Conservation (phyloP, 2,113 vertebrate species). For the Syngnathus scovelli region DNA sequence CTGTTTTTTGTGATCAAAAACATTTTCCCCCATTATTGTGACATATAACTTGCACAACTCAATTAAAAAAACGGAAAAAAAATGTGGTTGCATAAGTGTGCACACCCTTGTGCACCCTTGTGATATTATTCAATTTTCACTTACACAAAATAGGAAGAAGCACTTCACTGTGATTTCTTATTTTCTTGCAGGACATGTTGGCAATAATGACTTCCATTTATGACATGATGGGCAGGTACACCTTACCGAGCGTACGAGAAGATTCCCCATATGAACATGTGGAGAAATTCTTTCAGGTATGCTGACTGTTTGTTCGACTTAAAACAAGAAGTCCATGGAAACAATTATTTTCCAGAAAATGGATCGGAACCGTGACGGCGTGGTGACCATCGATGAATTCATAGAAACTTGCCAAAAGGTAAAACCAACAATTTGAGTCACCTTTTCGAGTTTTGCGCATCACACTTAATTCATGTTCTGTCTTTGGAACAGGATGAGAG, state of each 20-base stretch:
- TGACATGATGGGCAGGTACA: conserved; percentile 93
- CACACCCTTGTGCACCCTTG: too few relatives aligned
- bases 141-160: too few relatives aligned
- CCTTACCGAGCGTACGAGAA: conserved; percentile 75
- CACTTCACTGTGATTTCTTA: background rate
- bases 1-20: too few relatives aligned
- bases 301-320: background rate
- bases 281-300: conserved; percentile 92
- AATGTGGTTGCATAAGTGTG: too few relatives aligned
- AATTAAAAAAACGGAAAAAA: too few relatives aligned
- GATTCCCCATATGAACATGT: conserved; percentile 80
- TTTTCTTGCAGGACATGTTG: conserved; percentile 83
- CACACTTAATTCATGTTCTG: background rate
- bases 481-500: conserved; percentile 83
- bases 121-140: too few relatives aligned
- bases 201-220: conserved; percentile 94
- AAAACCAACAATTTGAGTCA: conserved; percentile 3
- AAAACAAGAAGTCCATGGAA: background rate
- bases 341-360: conserved; percentile 71
- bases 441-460: background rate
- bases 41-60: too few relatives aligned
- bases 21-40: too few relatives aligned
- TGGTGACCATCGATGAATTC: conserved; percentile 94
- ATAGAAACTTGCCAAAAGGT: conserved; percentile 94
- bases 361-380: conserved; percentile 80